Conservation (phyloP, 1,140 invertebrate species). For the Adoxophyes honmai region DNA sequence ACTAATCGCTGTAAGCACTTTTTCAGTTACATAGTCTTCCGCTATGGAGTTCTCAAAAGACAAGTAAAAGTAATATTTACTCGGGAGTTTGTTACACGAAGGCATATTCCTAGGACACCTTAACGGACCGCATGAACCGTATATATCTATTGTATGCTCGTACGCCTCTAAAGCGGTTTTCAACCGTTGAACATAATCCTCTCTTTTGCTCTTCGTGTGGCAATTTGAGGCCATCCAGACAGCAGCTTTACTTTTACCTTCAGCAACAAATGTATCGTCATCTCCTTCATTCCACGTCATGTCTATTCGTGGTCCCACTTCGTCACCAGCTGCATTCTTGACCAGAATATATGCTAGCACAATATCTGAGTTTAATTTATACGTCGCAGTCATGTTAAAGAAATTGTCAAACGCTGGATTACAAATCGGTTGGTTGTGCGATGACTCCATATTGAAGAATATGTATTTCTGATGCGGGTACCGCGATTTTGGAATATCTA, state of each 20-base stretch:
- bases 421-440: conserved; percentile 62
- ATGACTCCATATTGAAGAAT: conserved; percentile 74
- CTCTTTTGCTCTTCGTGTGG: conserved; percentile 24
- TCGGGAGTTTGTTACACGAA: conserved; percentile 52
- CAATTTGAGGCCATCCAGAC: neutral
- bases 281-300: conserved; percentile 51
- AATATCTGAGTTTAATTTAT: conserved; percentile 78
- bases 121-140: conserved; percentile 78
- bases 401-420: conserved; percentile 44
- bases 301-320: conserved; percentile 52
- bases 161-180: conserved; percentile 35
- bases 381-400: conserved; percentile 82
- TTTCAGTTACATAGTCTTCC: conserved; percentile 79
- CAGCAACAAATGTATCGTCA: conserved; percentile 23
- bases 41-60: conserved; percentile 80
- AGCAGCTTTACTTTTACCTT: conserved; percentile 46
- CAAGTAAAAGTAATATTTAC: conserved; percentile 81
- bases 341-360: conserved; percentile 70
- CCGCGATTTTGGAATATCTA: conserved; percentile 49
- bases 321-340: conserved; percentile 41
- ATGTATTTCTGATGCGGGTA: conserved; percentile 70
- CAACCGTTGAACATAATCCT: conserved; percentile 27
- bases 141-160: conserved; percentile 77
- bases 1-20: conserved; percentile 70
- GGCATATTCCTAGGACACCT: conserved; percentile 29